Percentiles rank a stretch among this genome's conserved stretches.
Conservation (phyloP, 2,113 vertebrate genomes). For the Cinclus mexicanus region DNA sequence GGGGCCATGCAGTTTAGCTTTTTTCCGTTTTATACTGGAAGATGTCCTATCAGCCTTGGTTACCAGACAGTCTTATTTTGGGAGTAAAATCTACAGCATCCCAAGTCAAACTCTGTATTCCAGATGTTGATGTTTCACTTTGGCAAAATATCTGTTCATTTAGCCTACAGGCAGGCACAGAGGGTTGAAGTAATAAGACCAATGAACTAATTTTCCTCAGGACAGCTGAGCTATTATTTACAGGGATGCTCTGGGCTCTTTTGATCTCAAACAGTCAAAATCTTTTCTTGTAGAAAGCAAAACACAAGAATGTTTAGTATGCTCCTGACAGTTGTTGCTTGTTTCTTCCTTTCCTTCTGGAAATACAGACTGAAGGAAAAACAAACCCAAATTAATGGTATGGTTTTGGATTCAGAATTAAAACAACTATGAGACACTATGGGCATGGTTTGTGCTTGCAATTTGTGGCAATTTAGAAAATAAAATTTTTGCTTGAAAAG, state of each 20-base stretch:
- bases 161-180: background rate
- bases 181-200: background rate
- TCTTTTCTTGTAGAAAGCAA: background rate
- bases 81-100: background rate
- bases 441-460: background rate
- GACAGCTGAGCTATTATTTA: background rate
- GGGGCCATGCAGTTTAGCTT: background rate
- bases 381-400: background rate
- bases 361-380: background rate
- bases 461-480: conserved; percentile 17
- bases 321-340: background rate
- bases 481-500: background rate
- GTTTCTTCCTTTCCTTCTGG: background rate
- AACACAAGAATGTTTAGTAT: background rate
- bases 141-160: background rate
- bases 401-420: background rate
- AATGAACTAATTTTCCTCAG: conserved; percentile 2
- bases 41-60: background rate
- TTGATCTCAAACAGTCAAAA: background rate
- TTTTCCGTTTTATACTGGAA: background rate
- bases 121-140: background rate
- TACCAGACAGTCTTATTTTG: background rate
- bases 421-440: background rate
- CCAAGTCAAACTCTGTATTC: background rate
- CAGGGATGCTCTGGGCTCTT: background rate